Conservation (phyloP, 2,113 vertebrate species). For the Oxygymnocypris stewartii region DNA sequence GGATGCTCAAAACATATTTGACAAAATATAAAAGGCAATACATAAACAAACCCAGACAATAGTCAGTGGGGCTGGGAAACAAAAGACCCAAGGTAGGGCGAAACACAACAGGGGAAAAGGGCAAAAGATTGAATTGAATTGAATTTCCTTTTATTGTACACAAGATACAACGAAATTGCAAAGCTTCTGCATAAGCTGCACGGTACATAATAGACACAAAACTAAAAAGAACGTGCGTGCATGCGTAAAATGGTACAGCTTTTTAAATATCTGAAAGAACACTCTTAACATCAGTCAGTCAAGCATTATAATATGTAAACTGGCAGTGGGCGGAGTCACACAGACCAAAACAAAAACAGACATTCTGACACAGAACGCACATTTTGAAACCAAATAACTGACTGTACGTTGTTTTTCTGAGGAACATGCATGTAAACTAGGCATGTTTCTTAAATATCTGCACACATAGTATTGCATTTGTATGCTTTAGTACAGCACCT, state of each 20-base stretch:
- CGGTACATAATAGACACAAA: too few species aligned
- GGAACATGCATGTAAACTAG: too few species aligned
- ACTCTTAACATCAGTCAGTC: too few species aligned
- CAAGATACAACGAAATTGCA: too few species aligned
- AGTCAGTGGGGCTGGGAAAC: neutral
- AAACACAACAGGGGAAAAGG: neutral
- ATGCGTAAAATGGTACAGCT: too few species aligned
- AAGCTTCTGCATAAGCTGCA: too few species aligned
- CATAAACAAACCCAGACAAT: neutral
- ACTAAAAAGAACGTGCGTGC: too few species aligned
- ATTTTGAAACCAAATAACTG: neutral
- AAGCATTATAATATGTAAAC: neutral
- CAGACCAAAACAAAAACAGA: conserved; percentile 2
- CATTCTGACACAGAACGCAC: neutral
- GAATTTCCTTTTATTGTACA: too few species aligned
- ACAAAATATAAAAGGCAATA: neutral
- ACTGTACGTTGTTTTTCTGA: too few species aligned
- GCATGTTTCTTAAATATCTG: neutral
- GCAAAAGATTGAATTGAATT: neutral
- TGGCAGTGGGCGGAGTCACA: neutral
- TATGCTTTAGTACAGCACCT: too few species aligned
- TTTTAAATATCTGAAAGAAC: too few species aligned
- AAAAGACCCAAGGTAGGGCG: neutral
- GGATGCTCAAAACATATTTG: neutral
- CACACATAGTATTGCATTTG: too few species aligned